Evolutionary conservation across 2,888 invertebrate genomes (phyloP).

Genomic region (Nymphalis c-album): DNA sequence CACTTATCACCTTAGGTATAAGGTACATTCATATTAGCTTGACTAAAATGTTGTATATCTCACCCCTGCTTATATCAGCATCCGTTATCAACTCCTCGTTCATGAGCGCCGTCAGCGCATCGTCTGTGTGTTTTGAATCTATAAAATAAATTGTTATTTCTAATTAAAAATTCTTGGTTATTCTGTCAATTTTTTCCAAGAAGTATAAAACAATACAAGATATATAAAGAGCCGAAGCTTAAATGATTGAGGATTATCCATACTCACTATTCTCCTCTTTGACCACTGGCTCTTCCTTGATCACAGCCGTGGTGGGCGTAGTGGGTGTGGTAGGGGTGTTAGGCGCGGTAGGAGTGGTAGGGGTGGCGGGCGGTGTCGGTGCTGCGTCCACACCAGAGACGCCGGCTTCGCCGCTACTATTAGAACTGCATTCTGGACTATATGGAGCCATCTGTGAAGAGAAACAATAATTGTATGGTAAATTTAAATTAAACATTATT

Average conservation of each 20-base stretch:
- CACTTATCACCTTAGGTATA: no score
- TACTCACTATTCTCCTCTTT: conserved; percentile 58
- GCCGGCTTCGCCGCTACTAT: conserved; percentile 75
- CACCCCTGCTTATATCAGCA: conserved; percentile 70
- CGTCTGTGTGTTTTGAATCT: conserved; percentile 68
- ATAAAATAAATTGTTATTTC: conserved; percentile 25
- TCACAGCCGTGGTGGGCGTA: conserved; percentile 25
- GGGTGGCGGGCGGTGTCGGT: conserved; percentile 55
- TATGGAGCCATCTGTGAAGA: conserved; percentile 76
- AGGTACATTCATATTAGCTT: no score
- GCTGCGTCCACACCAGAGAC: conserved; percentile 42
- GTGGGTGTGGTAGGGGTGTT: conserved; percentile 47
- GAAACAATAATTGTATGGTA: not conserved
- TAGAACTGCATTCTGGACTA: conserved; percentile 81
- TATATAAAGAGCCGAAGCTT: not conserved
- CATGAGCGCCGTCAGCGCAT: conserved; percentile 73
- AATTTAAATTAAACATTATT: not conserved
- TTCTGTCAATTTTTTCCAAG: no score
- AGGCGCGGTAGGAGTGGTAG: conserved; percentile 68
- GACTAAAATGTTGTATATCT: conserved; percentile 19
- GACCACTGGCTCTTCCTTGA: conserved; percentile 55
- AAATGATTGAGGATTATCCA: not conserved
- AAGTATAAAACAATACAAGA: no score
- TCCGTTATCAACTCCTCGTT: conserved; percentile 73
- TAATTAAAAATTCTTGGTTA: no score